Evolutionary conservation across 2,113 vertebrate species (phyloP).

Genomic region (Speoplatyrhinus poulsoni): DNA sequence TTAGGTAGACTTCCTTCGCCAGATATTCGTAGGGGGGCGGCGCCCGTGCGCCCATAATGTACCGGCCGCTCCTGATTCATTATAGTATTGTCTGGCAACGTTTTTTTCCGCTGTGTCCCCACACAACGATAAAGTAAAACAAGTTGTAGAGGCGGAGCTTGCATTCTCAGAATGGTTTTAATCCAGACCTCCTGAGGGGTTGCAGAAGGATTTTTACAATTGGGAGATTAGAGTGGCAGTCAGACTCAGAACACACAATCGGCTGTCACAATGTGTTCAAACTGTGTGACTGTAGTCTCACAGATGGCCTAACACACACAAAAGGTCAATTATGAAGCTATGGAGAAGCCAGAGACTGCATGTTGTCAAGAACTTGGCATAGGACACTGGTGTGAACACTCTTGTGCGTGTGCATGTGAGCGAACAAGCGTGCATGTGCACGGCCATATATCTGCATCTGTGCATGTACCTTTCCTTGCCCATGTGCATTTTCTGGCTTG

Average conservation of each 20-base stretch:
- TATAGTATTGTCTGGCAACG: too few relatives aligned
- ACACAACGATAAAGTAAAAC: too few relatives aligned
- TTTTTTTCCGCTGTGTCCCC: too few relatives aligned
- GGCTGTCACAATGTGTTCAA: conserved; percentile 21
- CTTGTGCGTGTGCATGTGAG: conserved; percentile 15
- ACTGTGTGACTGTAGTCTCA: conserved; percentile 41
- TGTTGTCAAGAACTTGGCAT: conserved; percentile 58
- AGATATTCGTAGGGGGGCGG: too few relatives aligned
- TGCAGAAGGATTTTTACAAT: too few relatives aligned
- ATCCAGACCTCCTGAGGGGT: too few relatives aligned
- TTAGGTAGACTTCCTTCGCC: too few relatives aligned
- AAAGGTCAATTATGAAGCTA: conserved; percentile 59
- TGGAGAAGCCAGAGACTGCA: conserved; percentile 58
- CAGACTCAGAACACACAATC: conserved; percentile 8
- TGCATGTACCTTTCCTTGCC: neutral
- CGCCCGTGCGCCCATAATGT: too few relatives aligned
- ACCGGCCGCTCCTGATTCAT: too few relatives aligned
- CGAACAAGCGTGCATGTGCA: conserved; percentile 10
- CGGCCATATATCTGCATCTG: neutral
- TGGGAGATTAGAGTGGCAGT: neutral
- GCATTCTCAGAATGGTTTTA: too few relatives aligned
- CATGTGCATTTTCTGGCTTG: neutral
- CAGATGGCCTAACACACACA: conserved; percentile 58
- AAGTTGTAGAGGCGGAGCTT: too few relatives aligned
- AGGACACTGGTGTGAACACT: conserved; percentile 48